Percentiles rank a stretch among this genome's conserved stretches.
phyloP scores from a whole-genome alignment of 1,140 invertebrate genomes.

The Drosophila sturtevanti region DNA sequence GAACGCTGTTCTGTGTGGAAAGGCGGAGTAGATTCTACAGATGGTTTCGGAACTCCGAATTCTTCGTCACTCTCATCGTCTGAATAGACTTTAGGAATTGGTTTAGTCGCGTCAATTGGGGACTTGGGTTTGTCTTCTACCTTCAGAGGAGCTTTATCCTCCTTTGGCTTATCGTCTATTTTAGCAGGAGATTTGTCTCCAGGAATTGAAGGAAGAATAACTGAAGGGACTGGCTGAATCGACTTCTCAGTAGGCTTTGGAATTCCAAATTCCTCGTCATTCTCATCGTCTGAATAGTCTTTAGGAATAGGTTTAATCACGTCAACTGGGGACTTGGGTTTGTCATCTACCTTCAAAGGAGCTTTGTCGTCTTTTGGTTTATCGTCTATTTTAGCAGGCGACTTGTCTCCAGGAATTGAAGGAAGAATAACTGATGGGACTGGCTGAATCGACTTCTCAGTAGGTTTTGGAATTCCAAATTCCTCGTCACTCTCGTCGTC shows the following conservation, averaged over 20 bases:
- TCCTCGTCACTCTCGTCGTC: too few relatives aligned
- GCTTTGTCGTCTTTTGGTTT: neutral
- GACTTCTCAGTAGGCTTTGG: neutral
- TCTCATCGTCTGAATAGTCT: slow-evolving; percentile 19
- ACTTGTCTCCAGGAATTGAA: too few relatives aligned
- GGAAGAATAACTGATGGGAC: too few relatives aligned
- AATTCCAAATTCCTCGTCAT: slow-evolving; percentile 5
- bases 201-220: neutral
- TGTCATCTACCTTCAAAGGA: neutral
- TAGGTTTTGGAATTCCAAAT: too few relatives aligned
- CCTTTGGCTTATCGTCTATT: slow-evolving; percentile 14
- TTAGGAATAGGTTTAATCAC: neutral
- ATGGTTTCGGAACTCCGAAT: too few relatives aligned
- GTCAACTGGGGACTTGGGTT: slow-evolving; percentile 5
- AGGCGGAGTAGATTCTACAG: too few relatives aligned
- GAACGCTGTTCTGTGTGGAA: too few relatives aligned
- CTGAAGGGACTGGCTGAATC: slow-evolving; percentile 6
- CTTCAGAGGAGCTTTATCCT: neutral
- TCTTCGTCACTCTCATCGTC: too few relatives aligned
- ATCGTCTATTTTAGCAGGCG: neutral
- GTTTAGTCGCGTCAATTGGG: too few relatives aligned
- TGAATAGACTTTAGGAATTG: too few relatives aligned
- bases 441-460: too few relatives aligned
- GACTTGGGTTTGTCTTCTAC: neutral
- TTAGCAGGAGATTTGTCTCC: slow-evolving; percentile 10